Evolutionary conservation across 1,140 invertebrate species (phyloP).

Genomic region (Lucilia sericata): DNA sequence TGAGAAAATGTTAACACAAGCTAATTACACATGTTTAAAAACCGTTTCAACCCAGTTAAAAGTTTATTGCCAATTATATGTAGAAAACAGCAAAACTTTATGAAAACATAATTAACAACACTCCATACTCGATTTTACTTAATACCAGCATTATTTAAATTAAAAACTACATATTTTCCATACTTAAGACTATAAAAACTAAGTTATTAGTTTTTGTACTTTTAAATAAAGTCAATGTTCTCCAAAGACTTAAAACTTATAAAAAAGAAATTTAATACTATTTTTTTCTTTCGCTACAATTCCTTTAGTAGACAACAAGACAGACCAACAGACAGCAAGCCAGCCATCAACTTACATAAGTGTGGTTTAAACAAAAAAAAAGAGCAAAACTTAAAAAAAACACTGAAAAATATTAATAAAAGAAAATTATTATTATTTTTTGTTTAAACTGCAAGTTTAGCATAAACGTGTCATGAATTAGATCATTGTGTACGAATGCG

Average conservation of each 20-base stretch:
- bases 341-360: neutral
- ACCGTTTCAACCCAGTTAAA: constrained; percentile 1
- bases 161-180: too few species aligned
- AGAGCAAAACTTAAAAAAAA: neutral
- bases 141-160: too few species aligned
- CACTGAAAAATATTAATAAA: neutral
- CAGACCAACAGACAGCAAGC: neutral
- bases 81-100: too few species aligned
- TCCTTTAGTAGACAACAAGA: neutral
- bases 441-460: constrained; percentile 6
- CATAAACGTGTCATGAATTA: constrained; percentile 16
- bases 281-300: neutral
- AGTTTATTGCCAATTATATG: neutral
- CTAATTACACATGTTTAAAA: neutral
- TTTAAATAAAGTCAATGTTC: constrained; percentile 1
- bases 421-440: neutral
- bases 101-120: too few species aligned
- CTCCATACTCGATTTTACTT: too few species aligned
- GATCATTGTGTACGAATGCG: neutral
- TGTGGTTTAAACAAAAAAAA: neutral
- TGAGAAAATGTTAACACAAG: neutral
- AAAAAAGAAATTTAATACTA: neutral
- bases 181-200: too few species aligned
- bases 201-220: neutral
- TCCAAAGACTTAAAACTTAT: neutral